A percentile compares a stretch with the other conserved stretches of the same genome.
Evolutionary conservation across 2,888 invertebrate genomes (phyloP).

Genomic region (Pyrrhia umbra): DNA sequence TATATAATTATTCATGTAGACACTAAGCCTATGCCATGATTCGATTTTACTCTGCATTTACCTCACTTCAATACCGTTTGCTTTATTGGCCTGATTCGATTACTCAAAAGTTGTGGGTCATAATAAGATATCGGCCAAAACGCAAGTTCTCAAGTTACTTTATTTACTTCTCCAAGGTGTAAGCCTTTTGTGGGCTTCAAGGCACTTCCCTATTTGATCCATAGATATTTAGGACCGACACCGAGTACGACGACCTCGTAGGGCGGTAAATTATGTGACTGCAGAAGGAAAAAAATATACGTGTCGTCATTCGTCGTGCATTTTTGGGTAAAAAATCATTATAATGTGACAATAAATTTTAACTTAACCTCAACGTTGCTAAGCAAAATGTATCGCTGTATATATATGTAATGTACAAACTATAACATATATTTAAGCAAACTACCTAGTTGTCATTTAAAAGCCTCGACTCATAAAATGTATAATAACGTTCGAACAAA

Average conservation of each 20-base stretch:
- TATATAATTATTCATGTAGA: constrained; percentile 8
- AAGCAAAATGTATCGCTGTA: too few species aligned
- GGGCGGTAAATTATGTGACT: constrained; percentile 32
- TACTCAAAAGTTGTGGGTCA: constrained; percentile 23
- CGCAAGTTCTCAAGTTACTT: constrained; percentile 23
- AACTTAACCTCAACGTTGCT: too few species aligned
- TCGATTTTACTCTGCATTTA: constrained; percentile 15
- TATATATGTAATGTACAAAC: too few species aligned
- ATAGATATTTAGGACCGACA: constrained; percentile 56
- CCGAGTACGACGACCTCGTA: constrained; percentile 29
- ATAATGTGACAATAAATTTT: too few species aligned
- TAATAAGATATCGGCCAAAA: constrained; percentile 18
- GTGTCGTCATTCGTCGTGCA: constrained; percentile 8
- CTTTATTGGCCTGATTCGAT: constrained; percentile 13
- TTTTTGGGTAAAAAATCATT: neutral
- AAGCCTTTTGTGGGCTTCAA: constrained; percentile 36
- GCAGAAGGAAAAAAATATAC: constrained; percentile 22
- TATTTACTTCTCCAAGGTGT: constrained; percentile 36
- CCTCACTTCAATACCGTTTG: constrained; percentile 21
- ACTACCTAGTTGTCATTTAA: too few species aligned
- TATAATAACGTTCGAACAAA: constrained; percentile 1
- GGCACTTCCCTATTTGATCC: constrained; percentile 53
- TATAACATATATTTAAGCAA: too few species aligned
- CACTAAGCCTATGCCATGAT: neutral
- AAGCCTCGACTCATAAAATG: too few species aligned